These are phyloP conservation scores for Scaptomyza hsui DNA, from an alignment of 1,140 invertebrate species.

Conservation along the genomic window DNA sequence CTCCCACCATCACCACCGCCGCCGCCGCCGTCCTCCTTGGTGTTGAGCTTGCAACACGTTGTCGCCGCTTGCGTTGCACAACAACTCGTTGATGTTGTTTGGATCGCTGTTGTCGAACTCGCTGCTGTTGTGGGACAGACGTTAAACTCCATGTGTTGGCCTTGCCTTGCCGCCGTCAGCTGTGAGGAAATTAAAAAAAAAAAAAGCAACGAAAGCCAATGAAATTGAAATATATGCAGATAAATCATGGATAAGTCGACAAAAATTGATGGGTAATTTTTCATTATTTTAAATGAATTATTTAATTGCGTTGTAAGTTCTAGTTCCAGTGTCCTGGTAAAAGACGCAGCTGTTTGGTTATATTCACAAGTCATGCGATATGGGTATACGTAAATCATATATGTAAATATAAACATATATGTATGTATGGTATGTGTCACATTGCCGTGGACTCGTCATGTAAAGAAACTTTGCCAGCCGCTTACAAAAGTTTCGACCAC, in stretches of 20 bases:
- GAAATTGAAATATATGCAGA: constrained; percentile 27
- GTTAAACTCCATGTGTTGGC: constrained; percentile 72
- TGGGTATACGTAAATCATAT: background rate
- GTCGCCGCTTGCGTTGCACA: constrained; percentile 5
- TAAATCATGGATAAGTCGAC: constrained; percentile 43
- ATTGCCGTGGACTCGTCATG: background rate
- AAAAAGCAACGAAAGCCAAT: background rate
- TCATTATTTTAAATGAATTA: background rate
- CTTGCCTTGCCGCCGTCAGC: constrained; percentile 63
- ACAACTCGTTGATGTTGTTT: constrained; percentile 11
- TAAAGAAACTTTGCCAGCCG: background rate
- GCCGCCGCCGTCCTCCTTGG: background rate
- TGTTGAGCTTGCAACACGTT: constrained; percentile 24
- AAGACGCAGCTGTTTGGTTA: background rate
- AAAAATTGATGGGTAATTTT: background rate
- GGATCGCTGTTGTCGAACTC: constrained; percentile 22
- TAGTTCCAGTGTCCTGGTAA: background rate
- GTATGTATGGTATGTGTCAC: background rate
- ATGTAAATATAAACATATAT: background rate
- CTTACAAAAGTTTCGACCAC: background rate
- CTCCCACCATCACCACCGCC: background rate
- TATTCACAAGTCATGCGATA: constrained; percentile 2
- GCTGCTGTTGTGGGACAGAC: constrained; percentile 45
- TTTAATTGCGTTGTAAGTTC: background rate
- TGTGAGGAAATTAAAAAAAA: constrained; percentile 22